Evolutionary conservation across 1,140 invertebrate species (phyloP).

Genomic region (Argopecten irradians): DNA sequence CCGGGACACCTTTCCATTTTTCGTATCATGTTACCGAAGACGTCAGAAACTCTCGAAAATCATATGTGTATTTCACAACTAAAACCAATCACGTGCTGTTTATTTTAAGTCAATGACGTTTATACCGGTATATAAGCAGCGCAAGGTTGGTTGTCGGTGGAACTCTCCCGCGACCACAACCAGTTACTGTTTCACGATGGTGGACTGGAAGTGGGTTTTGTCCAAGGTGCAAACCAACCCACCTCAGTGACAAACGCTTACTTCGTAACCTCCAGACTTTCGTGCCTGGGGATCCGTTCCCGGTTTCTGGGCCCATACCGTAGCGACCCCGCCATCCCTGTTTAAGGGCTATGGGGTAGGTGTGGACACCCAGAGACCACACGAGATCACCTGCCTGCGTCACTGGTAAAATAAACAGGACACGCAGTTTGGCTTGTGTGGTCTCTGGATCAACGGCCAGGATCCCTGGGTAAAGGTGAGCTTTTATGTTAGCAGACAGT

Average conservation of each 20-base stretch:
- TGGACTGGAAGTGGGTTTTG: slow-evolving; percentile 46
- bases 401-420: not conserved
- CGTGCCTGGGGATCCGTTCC: slow-evolving; percentile 44
- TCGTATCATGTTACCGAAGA: not conserved
- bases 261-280: slow-evolving; percentile 52
- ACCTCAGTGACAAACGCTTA: slow-evolving; percentile 37
- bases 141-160: not conserved
- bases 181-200: slow-evolving; percentile 29
- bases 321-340: slow-evolving; percentile 49
- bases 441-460: not conserved
- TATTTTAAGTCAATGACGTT: not conserved
- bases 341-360: slow-evolving; percentile 44
- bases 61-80: not conserved
- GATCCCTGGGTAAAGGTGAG: not conserved
- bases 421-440: not conserved
- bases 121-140: not conserved
- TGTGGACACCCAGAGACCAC: slow-evolving; percentile 51
- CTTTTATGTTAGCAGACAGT: not conserved
- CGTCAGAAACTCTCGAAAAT: not conserved
- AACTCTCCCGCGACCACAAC: not conserved
- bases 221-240: slow-evolving; percentile 32
- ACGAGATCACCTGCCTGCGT: slow-evolving; percentile 20
- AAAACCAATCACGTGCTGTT: not conserved
- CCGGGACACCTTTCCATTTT: not conserved
- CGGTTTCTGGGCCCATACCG: slow-evolving; percentile 50